Evolutionary conservation across 2,797 vertebrate genomes (phyloP).

Genomic region (Myiotriccus ornatus): DNA sequence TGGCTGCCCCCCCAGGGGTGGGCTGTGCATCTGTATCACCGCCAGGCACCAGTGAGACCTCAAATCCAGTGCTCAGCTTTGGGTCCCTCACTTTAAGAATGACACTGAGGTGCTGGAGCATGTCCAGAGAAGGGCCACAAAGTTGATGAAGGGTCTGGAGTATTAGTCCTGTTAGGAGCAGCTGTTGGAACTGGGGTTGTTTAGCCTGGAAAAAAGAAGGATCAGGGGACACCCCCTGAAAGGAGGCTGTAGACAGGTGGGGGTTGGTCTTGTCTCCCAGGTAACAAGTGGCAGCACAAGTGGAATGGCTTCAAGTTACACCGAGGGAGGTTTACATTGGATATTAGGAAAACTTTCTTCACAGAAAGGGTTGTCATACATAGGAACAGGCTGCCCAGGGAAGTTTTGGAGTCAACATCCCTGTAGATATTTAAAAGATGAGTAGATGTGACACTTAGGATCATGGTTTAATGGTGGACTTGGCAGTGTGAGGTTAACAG

Average conservation of each 20-base stretch:
- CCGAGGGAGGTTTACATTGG: neutral
- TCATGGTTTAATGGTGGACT: neutral
- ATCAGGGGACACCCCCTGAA: neutral
- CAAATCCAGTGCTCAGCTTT: neutral
- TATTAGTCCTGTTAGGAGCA: neutral
- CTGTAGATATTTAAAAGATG: neutral
- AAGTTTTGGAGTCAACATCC: neutral
- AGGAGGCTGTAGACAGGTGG: neutral
- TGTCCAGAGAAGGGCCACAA: neutral
- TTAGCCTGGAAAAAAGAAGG: neutral
- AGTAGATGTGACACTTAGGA: neutral
- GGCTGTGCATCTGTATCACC: neutral
- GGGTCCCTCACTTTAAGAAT: accelerated
- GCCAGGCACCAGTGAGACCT: accelerated
- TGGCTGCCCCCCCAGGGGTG: neutral
- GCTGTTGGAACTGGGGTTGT: neutral
- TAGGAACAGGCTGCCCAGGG: neutral
- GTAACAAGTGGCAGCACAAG: neutral
- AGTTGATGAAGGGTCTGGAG: neutral
- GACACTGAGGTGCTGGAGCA: accelerated
- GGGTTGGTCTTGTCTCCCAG: neutral
- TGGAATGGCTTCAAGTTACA: neutral
- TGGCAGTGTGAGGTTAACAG: neutral
- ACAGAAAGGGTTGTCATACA: neutral
- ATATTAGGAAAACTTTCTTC: neutral